phyloP scores from a whole-genome alignment of 2,113 vertebrate genomes.

The Pavo muticus region DNA sequence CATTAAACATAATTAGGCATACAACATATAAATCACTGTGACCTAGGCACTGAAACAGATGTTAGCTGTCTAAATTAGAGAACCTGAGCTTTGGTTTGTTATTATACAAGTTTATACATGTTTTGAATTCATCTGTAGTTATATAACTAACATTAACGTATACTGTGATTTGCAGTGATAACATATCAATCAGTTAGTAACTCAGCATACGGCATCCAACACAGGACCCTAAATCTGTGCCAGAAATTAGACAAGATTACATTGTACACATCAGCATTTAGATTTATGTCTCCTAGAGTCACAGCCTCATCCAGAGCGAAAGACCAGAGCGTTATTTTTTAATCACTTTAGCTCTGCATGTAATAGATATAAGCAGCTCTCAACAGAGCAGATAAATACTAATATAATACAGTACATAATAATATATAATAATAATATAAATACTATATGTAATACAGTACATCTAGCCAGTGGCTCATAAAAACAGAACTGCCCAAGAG shows the following conservation, averaged over 20 bases:
- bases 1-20: neutral
- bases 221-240: neutral
- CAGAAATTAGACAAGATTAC: neutral
- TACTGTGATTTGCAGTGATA: neutral
- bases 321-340: neutral
- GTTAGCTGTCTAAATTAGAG: neutral
- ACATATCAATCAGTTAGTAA: neutral
- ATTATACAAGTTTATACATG: rapidly evolving
- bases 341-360: neutral
- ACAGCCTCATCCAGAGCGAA: neutral
- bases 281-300: neutral
- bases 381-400: neutral
- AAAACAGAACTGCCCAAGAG: neutral
- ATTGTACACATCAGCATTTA: neutral
- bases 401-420: neutral
- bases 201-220: neutral
- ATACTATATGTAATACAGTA: neutral
- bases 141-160: neutral
- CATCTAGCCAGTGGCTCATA: neutral
- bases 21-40: neutral
- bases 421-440: too few species aligned
- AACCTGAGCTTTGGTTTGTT: neutral
- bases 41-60: neutral
- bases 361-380: neutral
- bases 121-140: neutral